These are phyloP conservation scores for Coenobita brevimanus DNA, from an alignment of 1,140 invertebrate genomes.

Conservation along the genomic window DNA sequence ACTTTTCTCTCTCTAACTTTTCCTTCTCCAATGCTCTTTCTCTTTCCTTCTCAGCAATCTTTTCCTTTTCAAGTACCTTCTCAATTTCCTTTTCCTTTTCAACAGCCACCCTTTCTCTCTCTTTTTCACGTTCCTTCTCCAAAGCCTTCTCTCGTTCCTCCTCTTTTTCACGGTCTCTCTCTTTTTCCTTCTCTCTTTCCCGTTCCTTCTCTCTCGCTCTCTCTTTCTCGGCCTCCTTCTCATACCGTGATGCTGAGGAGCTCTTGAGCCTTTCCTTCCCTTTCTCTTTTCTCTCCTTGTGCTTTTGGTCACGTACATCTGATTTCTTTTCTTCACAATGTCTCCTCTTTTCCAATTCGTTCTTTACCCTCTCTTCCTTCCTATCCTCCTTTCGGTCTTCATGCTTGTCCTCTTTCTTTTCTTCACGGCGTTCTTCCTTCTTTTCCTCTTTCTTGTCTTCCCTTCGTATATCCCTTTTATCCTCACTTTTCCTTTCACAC, in stretches of 20 bases:
- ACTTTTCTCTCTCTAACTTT: not conserved
- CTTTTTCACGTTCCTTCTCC: constrained; percentile 52
- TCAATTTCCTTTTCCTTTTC: constrained; percentile 47
- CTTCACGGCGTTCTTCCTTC: constrained; percentile 30
- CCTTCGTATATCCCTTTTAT: constrained; percentile 48
- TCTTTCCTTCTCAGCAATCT: constrained; percentile 10
- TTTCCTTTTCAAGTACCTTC: constrained; percentile 6
- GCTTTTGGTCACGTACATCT: constrained; percentile 69
- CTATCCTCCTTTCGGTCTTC: constrained; percentile 35
- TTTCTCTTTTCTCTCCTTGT: constrained; percentile 60
- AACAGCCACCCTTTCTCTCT: constrained; percentile 14
- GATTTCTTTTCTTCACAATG: constrained; percentile 70
- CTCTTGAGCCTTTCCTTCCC: constrained; percentile 35
- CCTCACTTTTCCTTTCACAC: constrained; percentile 70
- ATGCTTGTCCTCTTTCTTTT: constrained; percentile 34
- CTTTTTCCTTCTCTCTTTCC: constrained; percentile 44
- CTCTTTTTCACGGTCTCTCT: constrained; percentile 27
- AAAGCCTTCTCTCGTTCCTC: constrained; percentile 39
- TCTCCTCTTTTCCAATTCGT: constrained; percentile 72
- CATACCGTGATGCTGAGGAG: not conserved
- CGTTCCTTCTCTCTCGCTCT: constrained; percentile 28
- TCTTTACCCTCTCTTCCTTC: constrained; percentile 54
- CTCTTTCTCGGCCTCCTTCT: constrained; percentile 39
- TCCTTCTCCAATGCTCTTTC: constrained; percentile 31
- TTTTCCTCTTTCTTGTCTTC: constrained; percentile 48